A percentile compares a stretch with the other conserved stretches of the same genome.
phyloP scores from a whole-genome alignment of 2,797 vertebrate species.

The Denticeps clupeoides region DNA sequence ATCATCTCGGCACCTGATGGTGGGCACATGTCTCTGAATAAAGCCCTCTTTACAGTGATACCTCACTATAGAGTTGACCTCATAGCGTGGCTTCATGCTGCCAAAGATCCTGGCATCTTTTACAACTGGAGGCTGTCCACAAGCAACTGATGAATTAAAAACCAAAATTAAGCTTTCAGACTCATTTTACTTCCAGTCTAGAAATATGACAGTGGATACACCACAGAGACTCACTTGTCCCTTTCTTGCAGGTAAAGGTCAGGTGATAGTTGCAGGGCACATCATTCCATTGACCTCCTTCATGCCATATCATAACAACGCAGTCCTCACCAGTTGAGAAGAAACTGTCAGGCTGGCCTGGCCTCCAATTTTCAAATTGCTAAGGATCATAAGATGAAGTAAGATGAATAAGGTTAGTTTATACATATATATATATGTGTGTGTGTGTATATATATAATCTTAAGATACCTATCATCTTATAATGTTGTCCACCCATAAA shows the following conservation, averaged over 20 bases:
- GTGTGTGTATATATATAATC: background rate
- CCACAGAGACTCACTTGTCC: conserved; percentile 67
- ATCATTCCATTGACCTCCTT: conserved; percentile 89
- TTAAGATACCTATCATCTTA: no score
- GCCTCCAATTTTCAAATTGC: conserved; percentile 95
- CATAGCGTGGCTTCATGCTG: conserved; percentile 75
- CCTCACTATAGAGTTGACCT: conserved; percentile 81
- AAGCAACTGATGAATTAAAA: conserved; percentile 53
- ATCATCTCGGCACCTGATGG: conserved; percentile 74
- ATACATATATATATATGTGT: background rate
- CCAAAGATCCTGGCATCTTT: conserved; percentile 80
- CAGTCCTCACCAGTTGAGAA: conserved; percentile 92
- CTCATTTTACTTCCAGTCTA: no score
- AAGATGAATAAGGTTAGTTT: no score
- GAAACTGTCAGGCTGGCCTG: conserved; percentile 90
- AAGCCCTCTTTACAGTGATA: conserved; percentile 88
- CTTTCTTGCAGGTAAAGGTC: conserved; percentile 94
- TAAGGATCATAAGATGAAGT: conserved; percentile 30
- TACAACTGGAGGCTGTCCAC: conserved; percentile 78
- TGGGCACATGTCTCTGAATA: conserved; percentile 82
- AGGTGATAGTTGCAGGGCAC: conserved; percentile 95
- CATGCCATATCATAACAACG: conserved; percentile 95
- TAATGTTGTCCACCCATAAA: no score
- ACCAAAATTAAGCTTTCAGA: no score
- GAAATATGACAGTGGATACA: background rate